These are phyloP conservation scores for Symphodus melops DNA, from an alignment of 2,113 vertebrate species.

Conservation along the genomic window DNA sequence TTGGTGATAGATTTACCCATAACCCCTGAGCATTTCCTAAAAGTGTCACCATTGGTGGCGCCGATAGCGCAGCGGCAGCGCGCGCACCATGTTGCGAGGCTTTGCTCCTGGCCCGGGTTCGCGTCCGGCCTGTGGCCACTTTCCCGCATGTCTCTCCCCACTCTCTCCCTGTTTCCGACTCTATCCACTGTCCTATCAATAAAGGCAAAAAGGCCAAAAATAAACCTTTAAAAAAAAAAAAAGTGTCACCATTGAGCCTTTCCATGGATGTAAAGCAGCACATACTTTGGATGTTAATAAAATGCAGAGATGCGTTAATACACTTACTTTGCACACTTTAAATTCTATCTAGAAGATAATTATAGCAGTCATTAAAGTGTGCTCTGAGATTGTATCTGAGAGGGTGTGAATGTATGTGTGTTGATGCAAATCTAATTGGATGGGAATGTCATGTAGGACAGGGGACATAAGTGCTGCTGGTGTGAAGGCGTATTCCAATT, in stretches of 20 bases:
- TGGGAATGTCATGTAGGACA: slow-evolving; percentile 76
- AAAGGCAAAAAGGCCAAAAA: too few relatives aligned
- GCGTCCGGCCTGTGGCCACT: too few relatives aligned
- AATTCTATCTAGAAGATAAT: slow-evolving; percentile 49
- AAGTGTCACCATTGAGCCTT: not conserved
- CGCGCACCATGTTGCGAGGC: too few relatives aligned
- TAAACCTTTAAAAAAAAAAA: too few relatives aligned
- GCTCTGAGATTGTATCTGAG: slow-evolving; percentile 20
- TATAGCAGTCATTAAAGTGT: slow-evolving; percentile 49
- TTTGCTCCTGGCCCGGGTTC: too few relatives aligned
- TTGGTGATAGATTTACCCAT: slow-evolving; percentile 69
- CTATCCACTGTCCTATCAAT: too few relatives aligned
- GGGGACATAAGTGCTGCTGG: slow-evolving; percentile 69
- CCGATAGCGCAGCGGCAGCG: too few relatives aligned
- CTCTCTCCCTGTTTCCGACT: too few relatives aligned
- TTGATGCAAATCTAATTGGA: slow-evolving; percentile 70
- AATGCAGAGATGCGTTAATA: slow-evolving; percentile 7
- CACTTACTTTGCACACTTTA: slow-evolving; percentile 20
- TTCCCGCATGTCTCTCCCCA: too few relatives aligned
- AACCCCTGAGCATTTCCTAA: slow-evolving; percentile 67
- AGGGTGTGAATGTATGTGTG: not conserved
- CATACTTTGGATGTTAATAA: slow-evolving; percentile 6
- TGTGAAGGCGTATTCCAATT: slow-evolving; percentile 78
- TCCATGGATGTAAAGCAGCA: not conserved
- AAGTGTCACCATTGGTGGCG: too few relatives aligned